phyloP scores from a whole-genome alignment of 2,797 vertebrate genomes.

The Vultur gryphus region DNA sequence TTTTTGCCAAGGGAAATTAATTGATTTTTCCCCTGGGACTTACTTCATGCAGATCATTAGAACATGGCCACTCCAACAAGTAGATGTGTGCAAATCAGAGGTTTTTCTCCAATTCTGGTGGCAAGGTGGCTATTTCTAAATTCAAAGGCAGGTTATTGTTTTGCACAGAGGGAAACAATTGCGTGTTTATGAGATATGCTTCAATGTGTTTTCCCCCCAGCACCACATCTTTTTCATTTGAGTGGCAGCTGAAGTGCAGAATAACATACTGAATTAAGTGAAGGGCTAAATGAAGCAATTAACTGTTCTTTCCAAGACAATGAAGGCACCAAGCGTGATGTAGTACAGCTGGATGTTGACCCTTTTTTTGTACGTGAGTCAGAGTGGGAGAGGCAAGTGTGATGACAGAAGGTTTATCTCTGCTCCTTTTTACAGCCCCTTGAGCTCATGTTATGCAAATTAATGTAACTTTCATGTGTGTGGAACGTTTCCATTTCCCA shows the following conservation, averaged over 20 bases:
- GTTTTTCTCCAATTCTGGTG: background rate
- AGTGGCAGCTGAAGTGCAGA: slow-evolving; percentile 48
- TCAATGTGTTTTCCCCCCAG: slow-evolving; percentile 1
- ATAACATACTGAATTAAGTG: slow-evolving; percentile 55
- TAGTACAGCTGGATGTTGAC: slow-evolving; percentile 18
- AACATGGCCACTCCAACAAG: background rate
- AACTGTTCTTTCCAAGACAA: slow-evolving; percentile 40
- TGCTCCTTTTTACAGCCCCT: background rate
- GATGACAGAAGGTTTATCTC: background rate
- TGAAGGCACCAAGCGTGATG: background rate
- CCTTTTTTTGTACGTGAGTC: background rate
- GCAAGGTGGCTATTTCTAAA: background rate
- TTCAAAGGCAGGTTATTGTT: background rate
- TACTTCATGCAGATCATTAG: background rate
- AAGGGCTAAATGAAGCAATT: slow-evolving; percentile 66
- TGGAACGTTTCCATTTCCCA: background rate
- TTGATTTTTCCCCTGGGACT: background rate
- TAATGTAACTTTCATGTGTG: background rate
- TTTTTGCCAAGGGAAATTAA: background rate
- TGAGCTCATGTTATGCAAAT: background rate
- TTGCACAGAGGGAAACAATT: background rate
- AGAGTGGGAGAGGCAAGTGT: background rate
- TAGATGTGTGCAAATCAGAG: background rate
- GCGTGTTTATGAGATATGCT: slow-evolving; percentile 20
- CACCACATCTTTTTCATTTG: slow-evolving; percentile 36